phyloP scores from a whole-genome alignment of 2,113 vertebrate species.

The Aramus guarauna region DNA sequence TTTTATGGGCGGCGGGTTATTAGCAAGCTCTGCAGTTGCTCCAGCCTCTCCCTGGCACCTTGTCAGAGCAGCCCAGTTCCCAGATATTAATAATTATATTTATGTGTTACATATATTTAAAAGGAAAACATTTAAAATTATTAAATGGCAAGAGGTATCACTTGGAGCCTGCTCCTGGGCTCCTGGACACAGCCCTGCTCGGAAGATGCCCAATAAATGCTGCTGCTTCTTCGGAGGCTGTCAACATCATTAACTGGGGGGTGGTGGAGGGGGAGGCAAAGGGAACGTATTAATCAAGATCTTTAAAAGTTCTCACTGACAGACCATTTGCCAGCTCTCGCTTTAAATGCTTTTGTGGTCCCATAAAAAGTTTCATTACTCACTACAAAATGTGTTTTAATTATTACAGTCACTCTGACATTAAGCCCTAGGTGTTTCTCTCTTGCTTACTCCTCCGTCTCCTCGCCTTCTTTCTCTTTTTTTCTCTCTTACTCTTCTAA shows the following conservation, averaged over 20 bases:
- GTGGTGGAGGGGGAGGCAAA: neutral
- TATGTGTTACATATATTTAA: neutral
- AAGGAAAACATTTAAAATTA: slow-evolving; percentile 29
- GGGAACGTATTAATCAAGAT: slow-evolving; percentile 43
- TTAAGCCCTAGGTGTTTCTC: slow-evolving; percentile 48
- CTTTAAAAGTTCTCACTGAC: slow-evolving; percentile 39
- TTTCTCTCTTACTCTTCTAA: neutral
- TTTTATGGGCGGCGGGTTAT: slow-evolving; percentile 7
- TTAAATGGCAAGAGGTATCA: slow-evolving; percentile 29
- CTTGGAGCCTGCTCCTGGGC: slow-evolving; percentile 1
- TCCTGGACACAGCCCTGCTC: slow-evolving; percentile 15
- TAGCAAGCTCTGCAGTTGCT: neutral
- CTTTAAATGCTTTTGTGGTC: slow-evolving; percentile 60
- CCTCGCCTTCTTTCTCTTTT: neutral
- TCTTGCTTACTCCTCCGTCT: neutral
- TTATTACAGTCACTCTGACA: slow-evolving; percentile 49
- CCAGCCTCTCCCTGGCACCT: slow-evolving; percentile 55
- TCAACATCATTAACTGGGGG: slow-evolving; percentile 5
- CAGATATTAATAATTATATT: slow-evolving; percentile 44
- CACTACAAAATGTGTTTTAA: slow-evolving; percentile 44
- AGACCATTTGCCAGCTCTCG: slow-evolving; percentile 41
- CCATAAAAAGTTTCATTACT: slow-evolving; percentile 66
- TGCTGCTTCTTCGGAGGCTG: neutral
- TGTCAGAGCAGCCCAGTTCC: slow-evolving; percentile 12
- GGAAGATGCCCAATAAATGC: slow-evolving; percentile 4